A percentile compares a stretch with the other conserved stretches of the same genome.
phyloP scores from a whole-genome alignment of 2,888 invertebrate species.

The Gastrophysa polygoni region DNA sequence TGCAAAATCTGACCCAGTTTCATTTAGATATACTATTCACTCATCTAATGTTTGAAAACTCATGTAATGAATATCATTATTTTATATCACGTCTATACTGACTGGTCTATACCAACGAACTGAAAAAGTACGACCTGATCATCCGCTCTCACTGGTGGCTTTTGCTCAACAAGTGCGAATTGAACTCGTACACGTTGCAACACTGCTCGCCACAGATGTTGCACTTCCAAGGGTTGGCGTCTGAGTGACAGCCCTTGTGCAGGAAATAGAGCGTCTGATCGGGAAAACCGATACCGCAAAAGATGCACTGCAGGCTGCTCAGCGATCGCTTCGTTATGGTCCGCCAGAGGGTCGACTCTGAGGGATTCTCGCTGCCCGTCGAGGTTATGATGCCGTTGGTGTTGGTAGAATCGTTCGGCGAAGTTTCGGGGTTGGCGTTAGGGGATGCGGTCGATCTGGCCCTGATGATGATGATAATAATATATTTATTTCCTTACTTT shows the following conservation, averaged over 20 bases:
- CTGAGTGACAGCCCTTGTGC: conserved; percentile 97
- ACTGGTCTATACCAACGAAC: background rate
- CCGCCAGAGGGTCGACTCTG: conserved; percentile 57
- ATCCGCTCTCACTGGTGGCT: conserved; percentile 71
- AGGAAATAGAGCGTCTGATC: conserved; percentile 96
- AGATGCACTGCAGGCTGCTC: conserved; percentile 76
- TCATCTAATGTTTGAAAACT: no score
- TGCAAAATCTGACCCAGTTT: no score
- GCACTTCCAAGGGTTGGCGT: conserved; percentile 96
- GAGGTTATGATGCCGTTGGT: conserved; percentile 68
- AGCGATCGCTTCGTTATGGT: conserved; percentile 62
- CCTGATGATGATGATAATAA: conserved; percentile 52
- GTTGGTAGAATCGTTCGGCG: conserved; percentile 55
- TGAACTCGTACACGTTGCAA: conserved; percentile 95
- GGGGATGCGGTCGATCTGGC: conserved; percentile 56
- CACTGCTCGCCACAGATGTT: conserved; percentile 97
- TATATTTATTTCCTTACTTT: no score
- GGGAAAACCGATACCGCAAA: conserved; percentile 93
- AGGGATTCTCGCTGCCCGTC: conserved; percentile 68
- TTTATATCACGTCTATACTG: no score
- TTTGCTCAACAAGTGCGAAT: conserved; percentile 92
- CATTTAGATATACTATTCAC: no score
- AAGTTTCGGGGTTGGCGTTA: conserved; percentile 53
- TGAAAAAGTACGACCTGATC: conserved; percentile 7
- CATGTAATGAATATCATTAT: no score